These are phyloP conservation scores for Cassiopea andromeda DNA, from an alignment of 30 jellyfish, hydroid and myxozoan genomes.

Conservation along the genomic window DNA sequence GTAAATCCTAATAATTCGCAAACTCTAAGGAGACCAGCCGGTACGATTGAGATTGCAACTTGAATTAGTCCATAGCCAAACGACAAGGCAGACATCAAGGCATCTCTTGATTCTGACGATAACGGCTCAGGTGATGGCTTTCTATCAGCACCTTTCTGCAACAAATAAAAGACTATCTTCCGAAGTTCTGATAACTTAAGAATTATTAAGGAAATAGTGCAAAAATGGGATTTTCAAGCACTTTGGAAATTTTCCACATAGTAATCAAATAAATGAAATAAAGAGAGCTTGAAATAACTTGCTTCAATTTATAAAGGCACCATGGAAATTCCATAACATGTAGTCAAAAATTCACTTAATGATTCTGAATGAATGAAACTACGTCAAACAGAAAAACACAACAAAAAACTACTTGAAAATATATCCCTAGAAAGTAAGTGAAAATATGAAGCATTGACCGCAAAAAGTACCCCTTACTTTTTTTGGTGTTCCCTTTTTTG, in stretches of 20 bases:
- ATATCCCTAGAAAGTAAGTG: background rate
- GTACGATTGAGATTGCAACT: constrained; percentile 95
- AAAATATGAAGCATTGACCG: background rate
- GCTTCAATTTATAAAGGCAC: too few relatives aligned
- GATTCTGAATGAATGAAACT: too few relatives aligned
- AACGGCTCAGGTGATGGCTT: constrained; percentile 67
- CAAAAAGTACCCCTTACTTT: constrained; percentile 19
- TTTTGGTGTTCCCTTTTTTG: constrained; percentile 72
- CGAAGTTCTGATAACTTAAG: too few relatives aligned
- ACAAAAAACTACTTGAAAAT: constrained; percentile 1
- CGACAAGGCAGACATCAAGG: constrained; percentile 74
- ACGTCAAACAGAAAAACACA: background rate
- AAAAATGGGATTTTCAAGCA: too few relatives aligned
- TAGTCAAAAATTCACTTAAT: too few relatives aligned
- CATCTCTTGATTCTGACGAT: constrained; percentile 68
- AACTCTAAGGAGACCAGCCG: constrained; percentile 91
- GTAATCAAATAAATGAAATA: too few relatives aligned
- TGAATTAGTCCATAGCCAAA: constrained; percentile 98
- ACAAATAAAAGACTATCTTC: background rate
- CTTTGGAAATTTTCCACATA: too few relatives aligned
- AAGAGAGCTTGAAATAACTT: too few relatives aligned
- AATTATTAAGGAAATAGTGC: too few relatives aligned
- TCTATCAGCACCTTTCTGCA: constrained; percentile 62
- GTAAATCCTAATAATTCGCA: constrained; percentile 96
- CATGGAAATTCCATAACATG: too few relatives aligned